Base-by-base conservation (phyloP, 2,113 vertebrate species). In the Cynocephalus volans region DNA sequence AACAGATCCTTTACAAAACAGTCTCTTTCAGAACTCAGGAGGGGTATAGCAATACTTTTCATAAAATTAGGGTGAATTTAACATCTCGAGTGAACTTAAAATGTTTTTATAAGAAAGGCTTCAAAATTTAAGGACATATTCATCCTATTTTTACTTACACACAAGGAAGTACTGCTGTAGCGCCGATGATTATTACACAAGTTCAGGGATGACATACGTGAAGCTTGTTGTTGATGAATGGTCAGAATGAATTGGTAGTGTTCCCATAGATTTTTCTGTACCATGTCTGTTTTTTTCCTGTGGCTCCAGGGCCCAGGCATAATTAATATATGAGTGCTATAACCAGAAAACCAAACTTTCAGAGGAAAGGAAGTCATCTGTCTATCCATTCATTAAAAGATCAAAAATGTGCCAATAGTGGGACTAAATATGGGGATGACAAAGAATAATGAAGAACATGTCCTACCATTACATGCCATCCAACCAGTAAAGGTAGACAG, bases 1-100 rank as follows among this genome's bases (percentile, higher is more conserved):
- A 94, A 84, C 28, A 95, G 62, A 56, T 96, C 31, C 9, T 77
- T 96, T 75, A 96, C 48, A 95, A 96, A 96, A 70, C 28, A 96
- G 45, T 89, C n/a, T 80, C 70, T 91, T 97, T 67, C 3, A 92
- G 75, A 97, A 91, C n/a, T n/a, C n/a, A 81, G 2, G 83, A 54
- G 69, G 45, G 13, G 18, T 85, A 62, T 13, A 96, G 52, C 60
- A 97, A 28, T 23, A 70, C 26, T 95, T 97, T 33, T 17, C n/a
- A 48, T 62, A 0, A 28, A 96, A 58, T n/a, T 3, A 96, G 9
- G 69, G n/a, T 19, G 17, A 91, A 84, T 93, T 96, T 93, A 86
- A 86, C 26, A 65, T 95, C 67, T 95, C 33, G 90, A 73, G 21
- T 60, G 28, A 88, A 79, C 77, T 96, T 80, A 77, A 95, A 87